These are phyloP conservation scores for Leptopilina clavipes DNA, from an alignment of 1,140 invertebrate genomes.

Conservation along the genomic window DNA sequence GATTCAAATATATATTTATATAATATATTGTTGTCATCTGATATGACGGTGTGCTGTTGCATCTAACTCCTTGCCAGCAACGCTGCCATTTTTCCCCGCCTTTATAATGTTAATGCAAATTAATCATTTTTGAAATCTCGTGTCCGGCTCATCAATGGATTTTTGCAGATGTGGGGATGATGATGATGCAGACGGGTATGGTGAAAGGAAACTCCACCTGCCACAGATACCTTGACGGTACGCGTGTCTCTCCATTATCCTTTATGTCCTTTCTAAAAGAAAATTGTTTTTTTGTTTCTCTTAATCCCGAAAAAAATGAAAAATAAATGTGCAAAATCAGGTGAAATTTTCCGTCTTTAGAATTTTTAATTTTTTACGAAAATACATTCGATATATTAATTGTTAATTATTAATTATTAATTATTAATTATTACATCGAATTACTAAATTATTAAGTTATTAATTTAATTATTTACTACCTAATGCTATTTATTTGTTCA, in stretches of 20 bases:
- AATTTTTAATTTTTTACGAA: no score
- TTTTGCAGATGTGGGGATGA: slow-evolving; percentile 95
- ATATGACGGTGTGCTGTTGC: slow-evolving; percentile 29
- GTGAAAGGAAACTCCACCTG: slow-evolving; percentile 89
- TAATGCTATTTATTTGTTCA: no score
- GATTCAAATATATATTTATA: neutral
- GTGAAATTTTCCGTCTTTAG: neutral
- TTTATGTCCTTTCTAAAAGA: slow-evolving; percentile 54
- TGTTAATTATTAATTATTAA: no score
- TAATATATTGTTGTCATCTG: slow-evolving; percentile 7
- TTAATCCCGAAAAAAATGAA: slow-evolving; percentile 35
- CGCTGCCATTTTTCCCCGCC: neutral
- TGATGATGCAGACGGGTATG: slow-evolving; percentile 95
- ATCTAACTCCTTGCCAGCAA: slow-evolving; percentile 26
- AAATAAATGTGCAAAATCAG: neutral
- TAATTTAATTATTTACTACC: no score
- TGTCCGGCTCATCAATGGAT: slow-evolving; percentile 73
- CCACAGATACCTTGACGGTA: slow-evolving; percentile 87
- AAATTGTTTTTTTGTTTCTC: slow-evolving; percentile 41
- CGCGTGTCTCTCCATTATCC: slow-evolving; percentile 70
- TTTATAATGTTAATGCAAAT: slow-evolving; percentile 6
- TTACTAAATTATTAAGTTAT: no score
- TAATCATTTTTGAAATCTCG: slow-evolving; percentile 39
- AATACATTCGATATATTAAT: no score
- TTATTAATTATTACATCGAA: no score